Percentiles rank a stretch among this genome's conserved stretches.
Conservation (phyloP, 1,140 invertebrate species). For the Leptinotarsa texana region DNA sequence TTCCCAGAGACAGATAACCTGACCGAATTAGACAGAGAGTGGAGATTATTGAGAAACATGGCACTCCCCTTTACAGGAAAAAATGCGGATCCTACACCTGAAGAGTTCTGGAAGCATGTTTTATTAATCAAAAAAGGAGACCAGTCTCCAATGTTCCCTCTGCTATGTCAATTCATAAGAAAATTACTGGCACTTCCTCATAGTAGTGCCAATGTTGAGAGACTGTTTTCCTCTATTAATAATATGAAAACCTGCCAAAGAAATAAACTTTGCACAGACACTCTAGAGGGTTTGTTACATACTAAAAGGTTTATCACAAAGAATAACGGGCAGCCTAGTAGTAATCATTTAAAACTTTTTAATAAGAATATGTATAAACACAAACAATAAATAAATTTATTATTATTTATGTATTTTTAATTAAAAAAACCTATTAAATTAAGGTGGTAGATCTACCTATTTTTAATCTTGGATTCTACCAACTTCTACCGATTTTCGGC, state of each 20-base stretch:
- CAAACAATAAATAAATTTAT: background rate
- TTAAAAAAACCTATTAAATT: background rate
- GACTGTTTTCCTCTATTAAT: slow-evolving; percentile 21
- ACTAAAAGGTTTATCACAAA: background rate
- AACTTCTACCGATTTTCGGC: background rate
- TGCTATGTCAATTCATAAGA: background rate
- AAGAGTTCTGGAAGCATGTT: background rate
- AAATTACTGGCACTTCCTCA: slow-evolving; percentile 17
- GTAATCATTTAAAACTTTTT: too few relatives aligned
- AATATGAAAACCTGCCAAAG: slow-evolving; percentile 20
- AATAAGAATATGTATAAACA: too few relatives aligned
- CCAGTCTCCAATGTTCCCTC: background rate
- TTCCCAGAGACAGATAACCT: background rate
- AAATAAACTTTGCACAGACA: slow-evolving; percentile 8
- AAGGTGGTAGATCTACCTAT: background rate
- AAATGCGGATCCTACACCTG: too few relatives aligned
- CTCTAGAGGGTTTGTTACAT: background rate
- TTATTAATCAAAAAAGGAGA: background rate
- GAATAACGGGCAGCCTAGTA: too few relatives aligned
- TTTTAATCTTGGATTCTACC: background rate
- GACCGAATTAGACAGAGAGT: slow-evolving; percentile 2
- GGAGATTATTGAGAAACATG: background rate
- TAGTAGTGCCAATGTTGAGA: slow-evolving; percentile 7
- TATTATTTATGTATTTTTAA: background rate
- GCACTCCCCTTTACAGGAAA: too few relatives aligned